Evolutionary conservation across 2,113 vertebrate genomes (phyloP).

Genomic region (Chascanopsetta lugubris): DNA sequence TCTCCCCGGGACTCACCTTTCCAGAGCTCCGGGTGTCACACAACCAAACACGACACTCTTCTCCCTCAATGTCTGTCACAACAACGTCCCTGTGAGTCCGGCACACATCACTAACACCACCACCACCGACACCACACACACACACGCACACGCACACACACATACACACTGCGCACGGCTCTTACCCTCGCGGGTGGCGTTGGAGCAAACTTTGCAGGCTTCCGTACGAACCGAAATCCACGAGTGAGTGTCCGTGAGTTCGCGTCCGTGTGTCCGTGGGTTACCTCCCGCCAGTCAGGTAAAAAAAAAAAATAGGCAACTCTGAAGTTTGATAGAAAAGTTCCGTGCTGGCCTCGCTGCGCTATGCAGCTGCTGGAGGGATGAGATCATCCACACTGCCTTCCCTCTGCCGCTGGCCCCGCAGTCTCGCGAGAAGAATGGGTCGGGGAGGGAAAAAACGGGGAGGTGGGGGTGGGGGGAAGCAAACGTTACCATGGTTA

Average conservation of each 20-base stretch:
- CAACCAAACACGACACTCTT: conserved; percentile 17
- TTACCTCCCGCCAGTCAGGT: no score
- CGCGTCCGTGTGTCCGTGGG: no score
- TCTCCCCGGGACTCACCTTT: conserved; percentile 69
- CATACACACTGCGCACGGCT: conserved; percentile 29
- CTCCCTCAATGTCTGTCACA: conserved; percentile 55
- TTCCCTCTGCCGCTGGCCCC: conserved; percentile 30
- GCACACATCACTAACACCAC: no score
- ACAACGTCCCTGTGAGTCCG: conserved; percentile 37
- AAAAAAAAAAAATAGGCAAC: no score
- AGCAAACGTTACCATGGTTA: conserved; percentile 73
- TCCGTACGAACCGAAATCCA: background rate
- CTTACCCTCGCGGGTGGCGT: conserved; percentile 1
- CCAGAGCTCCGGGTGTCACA: conserved; percentile 52
- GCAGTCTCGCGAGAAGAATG: conserved; percentile 77
- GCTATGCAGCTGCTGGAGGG: conserved; percentile 80
- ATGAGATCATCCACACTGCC: conserved; percentile 78
- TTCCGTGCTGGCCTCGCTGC: conserved; percentile 74
- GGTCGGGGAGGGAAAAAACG: background rate
- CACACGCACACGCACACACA: background rate
- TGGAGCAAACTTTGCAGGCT: background rate
- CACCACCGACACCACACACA: no score
- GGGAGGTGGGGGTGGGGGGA: background rate
- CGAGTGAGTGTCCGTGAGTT: no score
- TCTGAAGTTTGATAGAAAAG: conserved; percentile 81